Conservation (phyloP, 2,797 vertebrate genomes). For the Lithobates pipiens region DNA sequence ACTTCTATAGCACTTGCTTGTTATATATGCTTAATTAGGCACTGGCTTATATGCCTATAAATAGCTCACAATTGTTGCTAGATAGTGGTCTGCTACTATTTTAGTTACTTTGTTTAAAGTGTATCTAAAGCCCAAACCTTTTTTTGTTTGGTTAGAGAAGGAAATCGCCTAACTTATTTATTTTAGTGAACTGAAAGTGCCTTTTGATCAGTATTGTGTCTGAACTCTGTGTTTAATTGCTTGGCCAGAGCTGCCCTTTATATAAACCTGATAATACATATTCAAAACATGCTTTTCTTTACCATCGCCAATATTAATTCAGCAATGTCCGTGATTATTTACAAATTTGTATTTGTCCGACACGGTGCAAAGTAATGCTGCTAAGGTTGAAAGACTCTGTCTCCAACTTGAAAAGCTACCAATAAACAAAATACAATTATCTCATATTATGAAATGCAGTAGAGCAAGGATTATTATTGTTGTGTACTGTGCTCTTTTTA, state of each 20-base stretch:
- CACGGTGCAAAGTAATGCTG: slow-evolving; percentile 8
- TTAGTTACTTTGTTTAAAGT: too few species aligned
- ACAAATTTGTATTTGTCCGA: slow-evolving; percentile 16
- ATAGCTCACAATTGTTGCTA: too few species aligned
- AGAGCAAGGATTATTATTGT: slow-evolving; percentile 62
- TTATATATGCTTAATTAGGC: too few species aligned
- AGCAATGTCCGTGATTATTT: background rate
- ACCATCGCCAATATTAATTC: background rate
- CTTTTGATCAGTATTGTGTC: too few species aligned
- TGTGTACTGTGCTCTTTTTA: slow-evolving; percentile 13
- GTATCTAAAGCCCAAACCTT: too few species aligned
- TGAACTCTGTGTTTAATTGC: background rate
- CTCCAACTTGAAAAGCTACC: slow-evolving; percentile 25
- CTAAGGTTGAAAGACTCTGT: slow-evolving; percentile 36
- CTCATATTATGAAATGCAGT: slow-evolving; percentile 59
- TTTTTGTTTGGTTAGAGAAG: too few species aligned
- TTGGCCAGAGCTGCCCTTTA: background rate
- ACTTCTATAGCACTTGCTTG: too few species aligned
- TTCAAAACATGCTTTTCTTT: background rate
- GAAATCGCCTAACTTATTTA: too few species aligned
- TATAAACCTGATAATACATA: background rate
- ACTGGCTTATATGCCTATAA: too few species aligned
- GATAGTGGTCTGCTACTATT: too few species aligned
- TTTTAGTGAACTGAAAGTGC: too few species aligned
- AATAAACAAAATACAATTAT: slow-evolving; percentile 57